Conservation (phyloP, 2,888 invertebrate genomes). For the Falcaria lacertinaria region DNA sequence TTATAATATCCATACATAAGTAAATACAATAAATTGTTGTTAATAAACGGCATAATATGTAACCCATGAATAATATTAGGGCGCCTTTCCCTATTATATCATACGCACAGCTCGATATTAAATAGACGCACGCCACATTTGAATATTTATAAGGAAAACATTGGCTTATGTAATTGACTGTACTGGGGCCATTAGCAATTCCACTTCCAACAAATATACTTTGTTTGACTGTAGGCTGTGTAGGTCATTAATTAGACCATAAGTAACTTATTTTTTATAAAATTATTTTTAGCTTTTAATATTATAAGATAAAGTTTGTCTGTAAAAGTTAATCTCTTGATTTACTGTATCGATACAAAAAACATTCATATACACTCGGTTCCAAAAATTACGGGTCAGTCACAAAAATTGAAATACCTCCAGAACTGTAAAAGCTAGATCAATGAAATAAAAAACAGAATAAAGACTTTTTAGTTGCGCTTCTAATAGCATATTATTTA, state of each 20-base stretch:
- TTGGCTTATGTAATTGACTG: conserved; percentile 35
- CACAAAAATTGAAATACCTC: too few species aligned
- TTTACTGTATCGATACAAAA: too few species aligned
- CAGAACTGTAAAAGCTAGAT: too few species aligned
- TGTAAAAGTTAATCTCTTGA: too few species aligned
- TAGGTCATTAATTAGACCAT: conserved; percentile 4
- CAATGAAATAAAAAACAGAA: too few species aligned
- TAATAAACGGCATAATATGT: not conserved
- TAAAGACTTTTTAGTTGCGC: too few species aligned
- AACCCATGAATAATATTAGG: conserved; percentile 2
- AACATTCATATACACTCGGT: too few species aligned
- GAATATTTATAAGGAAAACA: conserved; percentile 45
- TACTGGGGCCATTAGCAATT: conserved; percentile 17
- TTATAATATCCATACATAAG: not conserved
- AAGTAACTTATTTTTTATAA: conserved; percentile 3
- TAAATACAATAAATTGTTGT: not conserved
- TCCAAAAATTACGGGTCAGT: too few species aligned
- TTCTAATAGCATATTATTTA: too few species aligned
- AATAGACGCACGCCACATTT: conserved; percentile 41
- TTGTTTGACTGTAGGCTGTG: too few species aligned
- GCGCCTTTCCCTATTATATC: conserved; percentile 6
- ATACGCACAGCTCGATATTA: conserved; percentile 4
- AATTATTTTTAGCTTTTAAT: too few species aligned
- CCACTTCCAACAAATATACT: conserved; percentile 21
- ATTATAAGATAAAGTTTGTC: too few species aligned